Conservation (phyloP, 2,797 vertebrate genomes). For the Hippoglossus hippoglossus region DNA sequence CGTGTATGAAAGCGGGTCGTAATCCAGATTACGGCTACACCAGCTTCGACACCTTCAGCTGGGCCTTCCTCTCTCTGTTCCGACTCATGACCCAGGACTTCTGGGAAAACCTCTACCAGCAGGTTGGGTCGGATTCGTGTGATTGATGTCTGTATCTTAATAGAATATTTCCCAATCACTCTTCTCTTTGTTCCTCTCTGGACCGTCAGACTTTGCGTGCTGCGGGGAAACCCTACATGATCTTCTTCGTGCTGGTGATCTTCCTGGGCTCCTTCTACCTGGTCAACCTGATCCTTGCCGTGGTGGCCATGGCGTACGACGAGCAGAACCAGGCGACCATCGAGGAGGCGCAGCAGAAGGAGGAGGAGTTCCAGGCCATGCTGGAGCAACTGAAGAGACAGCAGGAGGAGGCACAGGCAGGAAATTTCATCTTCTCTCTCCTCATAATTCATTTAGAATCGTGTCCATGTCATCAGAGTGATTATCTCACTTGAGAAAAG, state of each 20-base stretch:
- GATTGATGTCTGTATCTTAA: too few species aligned
- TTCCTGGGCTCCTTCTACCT: conserved; percentile 98
- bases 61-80: conserved; percentile 98
- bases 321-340: conserved; percentile 98
- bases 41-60: conserved; percentile 97
- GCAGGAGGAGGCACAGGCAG: conserved; percentile 96
- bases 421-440: conserved; percentile 1
- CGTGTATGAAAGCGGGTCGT: conserved; percentile 92
- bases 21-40: conserved; percentile 98
- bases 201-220: conserved; percentile 90
- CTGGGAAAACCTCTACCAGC: conserved; percentile 98
- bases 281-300: conserved; percentile 96
- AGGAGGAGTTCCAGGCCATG: conserved; percentile 98
- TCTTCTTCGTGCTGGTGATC: conserved; percentile 98
- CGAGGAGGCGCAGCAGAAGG: conserved; percentile 96
- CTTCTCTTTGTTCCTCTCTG: neutral
- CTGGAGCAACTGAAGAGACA: conserved; percentile 96
- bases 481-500: too few species aligned
- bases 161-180: too few species aligned
- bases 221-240: conserved; percentile 97
- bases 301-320: conserved; percentile 98
- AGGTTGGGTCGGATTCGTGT: conserved; percentile 79
- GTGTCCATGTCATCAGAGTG: too few species aligned
- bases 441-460: too few species aligned
- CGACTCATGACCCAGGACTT: conserved; percentile 98